Percentiles rank a stretch among this genome's conserved stretches.
Conservation (phyloP, 2,797 vertebrate genomes). For the Nyctalus aviator region DNA sequence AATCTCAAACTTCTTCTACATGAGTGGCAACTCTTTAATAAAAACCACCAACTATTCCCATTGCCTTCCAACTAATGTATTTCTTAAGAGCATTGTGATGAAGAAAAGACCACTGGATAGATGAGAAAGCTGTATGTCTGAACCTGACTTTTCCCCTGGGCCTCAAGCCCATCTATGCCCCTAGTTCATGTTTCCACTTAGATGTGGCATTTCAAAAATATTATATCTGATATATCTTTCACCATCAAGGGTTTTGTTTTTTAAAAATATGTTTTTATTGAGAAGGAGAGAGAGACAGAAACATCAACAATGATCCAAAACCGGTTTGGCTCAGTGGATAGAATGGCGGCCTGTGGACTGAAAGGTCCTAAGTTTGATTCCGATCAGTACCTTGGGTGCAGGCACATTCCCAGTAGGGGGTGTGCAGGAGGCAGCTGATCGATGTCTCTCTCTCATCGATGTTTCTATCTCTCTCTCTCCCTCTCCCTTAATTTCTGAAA, state of each 20-base stretch:
- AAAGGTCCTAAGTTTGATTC: too few species aligned
- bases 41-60: background rate
- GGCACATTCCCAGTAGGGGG: too few species aligned
- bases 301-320: too few species aligned
- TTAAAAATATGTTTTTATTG: too few species aligned
- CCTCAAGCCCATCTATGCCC: background rate
- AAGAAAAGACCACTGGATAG: background rate
- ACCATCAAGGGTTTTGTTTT: background rate
- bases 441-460: too few species aligned
- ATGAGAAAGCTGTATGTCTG: background rate
- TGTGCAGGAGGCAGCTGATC: too few species aligned
- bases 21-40: background rate
- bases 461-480: too few species aligned
- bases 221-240: background rate
- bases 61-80: background rate
- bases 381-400: too few species aligned
- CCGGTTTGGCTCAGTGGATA: too few species aligned
- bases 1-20: background rate
- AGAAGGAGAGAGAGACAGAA: too few species aligned
- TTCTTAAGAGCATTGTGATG: background rate
- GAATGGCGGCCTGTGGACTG: too few species aligned
- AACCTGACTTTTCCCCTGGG: background rate
- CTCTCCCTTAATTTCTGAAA: too few species aligned
- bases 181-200: background rate
- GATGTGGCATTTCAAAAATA: background rate